Conservation (phyloP, 1,140 invertebrate species). For the Dendroctonus ponderosae region DNA sequence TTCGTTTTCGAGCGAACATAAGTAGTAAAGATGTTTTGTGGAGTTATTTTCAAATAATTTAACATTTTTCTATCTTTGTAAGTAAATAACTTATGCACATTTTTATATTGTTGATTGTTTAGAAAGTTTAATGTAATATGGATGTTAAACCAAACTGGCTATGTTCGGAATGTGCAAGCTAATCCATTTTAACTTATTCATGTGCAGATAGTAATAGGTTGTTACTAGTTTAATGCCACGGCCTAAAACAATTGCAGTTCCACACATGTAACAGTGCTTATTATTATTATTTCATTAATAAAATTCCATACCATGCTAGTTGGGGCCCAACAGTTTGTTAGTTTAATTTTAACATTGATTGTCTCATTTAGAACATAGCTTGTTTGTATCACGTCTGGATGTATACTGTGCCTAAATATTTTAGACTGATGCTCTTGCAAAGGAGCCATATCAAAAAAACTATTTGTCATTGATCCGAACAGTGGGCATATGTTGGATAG, state of each 20-base stretch:
- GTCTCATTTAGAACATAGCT: conserved; percentile 36
- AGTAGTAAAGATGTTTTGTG: conserved; percentile 22
- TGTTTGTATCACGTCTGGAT: conserved; percentile 38
- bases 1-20: conserved; percentile 25
- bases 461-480: conserved; percentile 49
- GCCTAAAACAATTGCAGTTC: conserved; percentile 10
- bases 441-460: conserved; percentile 34
- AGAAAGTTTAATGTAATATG: conserved; percentile 46
- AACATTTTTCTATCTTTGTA: conserved; percentile 43
- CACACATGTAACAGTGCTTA: conserved; percentile 3
- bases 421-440: conserved; percentile 42
- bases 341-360: too few species aligned
- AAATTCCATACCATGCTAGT: conserved; percentile 5
- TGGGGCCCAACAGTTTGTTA: conserved; percentile 9
- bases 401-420: conserved; percentile 48
- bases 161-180: conserved; percentile 34
- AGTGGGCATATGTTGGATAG: conserved; percentile 50
- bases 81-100: conserved; percentile 35
- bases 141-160: conserved; percentile 39
- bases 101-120: conserved; percentile 46
- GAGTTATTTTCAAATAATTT: conserved; percentile 38
- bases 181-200: conserved; percentile 7
- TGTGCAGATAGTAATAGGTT: conserved; percentile 15
- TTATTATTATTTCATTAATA: background rate
- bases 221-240: too few species aligned